A percentile compares a stretch with the other conserved stretches of the same genome.
Evolutionary conservation across 2,888 invertebrate species (phyloP).

Genomic region (Eledone cirrhosa): DNA sequence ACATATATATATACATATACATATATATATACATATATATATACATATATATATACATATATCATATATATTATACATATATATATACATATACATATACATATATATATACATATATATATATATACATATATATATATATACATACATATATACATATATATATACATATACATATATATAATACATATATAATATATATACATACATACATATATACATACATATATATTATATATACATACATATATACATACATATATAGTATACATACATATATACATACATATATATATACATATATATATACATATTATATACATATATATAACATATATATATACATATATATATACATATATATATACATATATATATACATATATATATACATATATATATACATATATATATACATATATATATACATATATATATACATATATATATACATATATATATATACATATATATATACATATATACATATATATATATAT

Average conservation of each 20-base stretch:
- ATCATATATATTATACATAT: too few relatives aligned
- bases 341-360: not conserved
- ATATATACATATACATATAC: not conserved
- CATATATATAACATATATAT: too few relatives aligned
- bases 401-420: not conserved
- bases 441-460: not conserved
- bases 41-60: too few relatives aligned
- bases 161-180: too few relatives aligned
- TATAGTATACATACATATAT: not conserved
- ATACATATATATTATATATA: not conserved
- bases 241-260: not conserved
- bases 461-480: not conserved
- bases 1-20: not conserved
- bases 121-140: not conserved
- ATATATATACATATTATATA: not conserved
- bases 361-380: conserved; percentile 10
- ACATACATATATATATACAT: not conserved
- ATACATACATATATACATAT: too few relatives aligned
- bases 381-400: not conserved
- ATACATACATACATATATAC: not conserved
- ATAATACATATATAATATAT: too few relatives aligned
- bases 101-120: not conserved
- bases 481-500: not conserved
- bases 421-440: not conserved
- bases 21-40: too few relatives aligned